Base-by-base conservation (phyloP, 2,888 invertebrate species). In the Kuschelorhynchus macadamiae region DNA sequence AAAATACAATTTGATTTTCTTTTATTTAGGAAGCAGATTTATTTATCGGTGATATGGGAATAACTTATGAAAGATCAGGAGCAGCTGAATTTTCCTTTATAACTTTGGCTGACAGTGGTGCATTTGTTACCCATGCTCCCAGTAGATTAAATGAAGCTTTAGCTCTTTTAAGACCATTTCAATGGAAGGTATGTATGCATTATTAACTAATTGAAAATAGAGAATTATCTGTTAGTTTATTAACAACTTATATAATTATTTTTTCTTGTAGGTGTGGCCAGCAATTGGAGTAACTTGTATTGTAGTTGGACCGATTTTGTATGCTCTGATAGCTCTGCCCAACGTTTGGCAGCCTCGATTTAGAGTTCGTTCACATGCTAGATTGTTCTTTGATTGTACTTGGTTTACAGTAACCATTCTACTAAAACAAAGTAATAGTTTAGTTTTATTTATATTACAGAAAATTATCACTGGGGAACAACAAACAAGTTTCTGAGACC, bases 21-120 rank as follows among this genome's bases (percentile, higher is more conserved):
- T n/a, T 20, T 30, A 75, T 77, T 4, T 72, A 91, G 90, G 86
- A 88, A 82, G 91, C 90, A 0, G 91, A 92, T 70, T 88, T 92
- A 76, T 90, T 92, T 75, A 84, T 92, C 32, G 92, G 92, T 0
- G 92, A 92, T 76, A 90, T 92, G 0, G 90, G 90, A 0, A 86
- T 92, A 75, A 92, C 91, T 0, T 89, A 88, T 86, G 92, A 92
- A 77, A 84, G 92, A 2, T 86, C 89, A 11, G 89, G 89, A 74
- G 91, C 88, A 0, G 91, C 91, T 0, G 92, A 92, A 77, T 92
- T 92, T 82, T 91, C 92, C 0, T 92, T 92, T 77, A 85, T 92
- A 59, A 92, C 92, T 0, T 82, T 92, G 36, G 91, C 92, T 0
- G 92, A 92, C 77, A 92, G 91, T 14, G 92, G 91, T 0, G 92